Percentiles rank a stretch among this genome's conserved stretches.
phyloP scores from a whole-genome alignment of 1,140 invertebrate species.

The Neodiprion lecontei region DNA sequence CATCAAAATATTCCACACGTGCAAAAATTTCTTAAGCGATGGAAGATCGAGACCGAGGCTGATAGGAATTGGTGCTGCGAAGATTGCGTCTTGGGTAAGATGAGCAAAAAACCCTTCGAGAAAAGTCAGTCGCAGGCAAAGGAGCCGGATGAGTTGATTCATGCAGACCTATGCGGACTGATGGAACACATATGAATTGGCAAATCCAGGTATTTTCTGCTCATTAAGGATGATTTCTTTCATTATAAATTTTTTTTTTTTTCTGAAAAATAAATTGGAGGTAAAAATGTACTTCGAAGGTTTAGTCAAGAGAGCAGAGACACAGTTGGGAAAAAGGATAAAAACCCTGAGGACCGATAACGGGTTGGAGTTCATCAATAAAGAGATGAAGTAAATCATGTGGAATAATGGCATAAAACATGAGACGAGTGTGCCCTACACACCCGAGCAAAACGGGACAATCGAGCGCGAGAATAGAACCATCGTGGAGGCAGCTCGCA shows the following conservation, averaged over 20 bases:
- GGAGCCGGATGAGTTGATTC: conserved; percentile 31
- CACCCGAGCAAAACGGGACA: conserved; percentile 60
- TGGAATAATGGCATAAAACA: conserved; percentile 24
- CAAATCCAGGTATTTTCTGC: conserved; percentile 31
- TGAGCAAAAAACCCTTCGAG: conserved; percentile 21
- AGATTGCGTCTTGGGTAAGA: conserved; percentile 26
- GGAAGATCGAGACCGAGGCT: conserved; percentile 36
- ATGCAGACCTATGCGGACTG: conserved; percentile 34
- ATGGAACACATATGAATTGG: conserved; percentile 31
- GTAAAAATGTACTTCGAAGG: conserved; percentile 16
- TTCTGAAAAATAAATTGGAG: conserved; percentile 30
- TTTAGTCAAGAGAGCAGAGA: conserved; percentile 33
- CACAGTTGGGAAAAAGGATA: conserved; percentile 42
- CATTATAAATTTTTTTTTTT: conserved; percentile 30
- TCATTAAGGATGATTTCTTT: conserved; percentile 39
- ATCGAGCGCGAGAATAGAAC: conserved; percentile 54
- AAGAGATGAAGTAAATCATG: conserved; percentile 18
- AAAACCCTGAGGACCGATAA: conserved; percentile 35
- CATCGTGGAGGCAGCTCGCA: conserved; percentile 18
- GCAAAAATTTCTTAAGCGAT: conserved; percentile 37
- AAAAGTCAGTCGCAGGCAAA: conserved; percentile 10
- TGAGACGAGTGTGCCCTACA: conserved; percentile 44
- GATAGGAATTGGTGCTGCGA: conserved; percentile 26
- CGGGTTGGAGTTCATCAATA: conserved; percentile 25
- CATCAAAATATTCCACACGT: conserved; percentile 52